These are phyloP conservation scores for Lycopodina hypogea DNA, from an alignment of 37 sponge, comb jelly and placozoan genomes.

Conservation along the genomic window DNA sequence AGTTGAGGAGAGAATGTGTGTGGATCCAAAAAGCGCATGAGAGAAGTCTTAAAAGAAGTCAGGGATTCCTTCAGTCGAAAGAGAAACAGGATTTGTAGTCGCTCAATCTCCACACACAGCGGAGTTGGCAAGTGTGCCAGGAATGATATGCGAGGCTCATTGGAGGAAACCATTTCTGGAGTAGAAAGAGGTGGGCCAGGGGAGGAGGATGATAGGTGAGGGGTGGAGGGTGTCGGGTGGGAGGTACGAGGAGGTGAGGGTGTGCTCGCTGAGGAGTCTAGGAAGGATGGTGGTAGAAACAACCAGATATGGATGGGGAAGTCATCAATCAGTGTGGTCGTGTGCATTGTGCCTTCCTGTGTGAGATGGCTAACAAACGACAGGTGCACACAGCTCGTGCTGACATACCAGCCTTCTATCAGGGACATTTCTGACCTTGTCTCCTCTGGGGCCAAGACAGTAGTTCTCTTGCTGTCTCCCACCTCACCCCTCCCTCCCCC, in stretches of 20 bases:
- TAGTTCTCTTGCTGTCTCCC: neutral
- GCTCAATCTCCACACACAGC: constrained; percentile 28
- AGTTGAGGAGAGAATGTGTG: neutral
- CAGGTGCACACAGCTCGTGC: constrained; percentile 50
- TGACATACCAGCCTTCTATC: constrained; percentile 52
- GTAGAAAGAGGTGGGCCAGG: neutral
- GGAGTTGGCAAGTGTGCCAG: constrained; percentile 29
- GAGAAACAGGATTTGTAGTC: constrained; percentile 58
- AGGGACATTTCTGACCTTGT: constrained; percentile 4
- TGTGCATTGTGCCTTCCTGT: constrained; percentile 40
- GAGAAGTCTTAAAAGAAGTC: constrained; percentile 24
- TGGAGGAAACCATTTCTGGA: neutral
- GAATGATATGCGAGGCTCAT: constrained; percentile 26
- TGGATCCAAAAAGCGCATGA: constrained; percentile 35
- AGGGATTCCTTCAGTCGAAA: constrained; percentile 68
- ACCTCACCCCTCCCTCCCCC: no score
- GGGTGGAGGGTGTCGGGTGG: neutral
- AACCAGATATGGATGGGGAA: constrained; percentile 69
- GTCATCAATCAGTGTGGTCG: constrained; percentile 53
- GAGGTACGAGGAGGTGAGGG: neutral
- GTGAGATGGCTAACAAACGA: constrained; percentile 34
- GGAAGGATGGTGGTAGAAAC: constrained; percentile 26
- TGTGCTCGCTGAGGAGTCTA: neutral
- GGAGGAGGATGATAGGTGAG: neutral
- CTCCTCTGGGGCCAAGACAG: neutral